A percentile compares a stretch with the other conserved stretches of the same genome.
phyloP scores from a whole-genome alignment of 2,888 invertebrate genomes.

The Drosophila paranaensis region DNA sequence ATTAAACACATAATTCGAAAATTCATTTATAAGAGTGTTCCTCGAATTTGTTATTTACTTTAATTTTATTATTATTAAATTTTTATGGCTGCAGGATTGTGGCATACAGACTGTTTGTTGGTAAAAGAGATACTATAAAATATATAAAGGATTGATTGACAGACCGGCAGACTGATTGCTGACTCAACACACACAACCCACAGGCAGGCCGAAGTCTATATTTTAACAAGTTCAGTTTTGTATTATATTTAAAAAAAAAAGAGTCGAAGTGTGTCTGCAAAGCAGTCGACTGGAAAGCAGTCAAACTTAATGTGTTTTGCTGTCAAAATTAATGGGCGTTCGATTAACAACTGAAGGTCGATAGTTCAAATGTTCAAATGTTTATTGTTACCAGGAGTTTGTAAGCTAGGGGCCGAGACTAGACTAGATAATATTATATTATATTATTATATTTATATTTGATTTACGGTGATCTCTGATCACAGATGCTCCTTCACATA shows the following conservation, averaged over 20 bases:
- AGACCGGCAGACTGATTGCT: background rate
- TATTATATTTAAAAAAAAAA: too few relatives aligned
- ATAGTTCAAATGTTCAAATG: background rate
- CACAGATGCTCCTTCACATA: too few relatives aligned
- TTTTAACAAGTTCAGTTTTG: too few relatives aligned
- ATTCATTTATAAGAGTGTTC: background rate
- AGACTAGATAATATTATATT: too few relatives aligned
- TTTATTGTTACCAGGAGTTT: background rate
- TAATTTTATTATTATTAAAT: background rate
- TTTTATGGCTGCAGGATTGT: background rate
- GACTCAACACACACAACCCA: too few relatives aligned
- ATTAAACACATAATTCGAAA: background rate
- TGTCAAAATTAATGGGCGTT: background rate
- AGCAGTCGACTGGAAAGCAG: background rate
- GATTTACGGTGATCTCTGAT: too few relatives aligned
- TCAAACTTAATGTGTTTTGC: background rate
- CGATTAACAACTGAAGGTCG: background rate
- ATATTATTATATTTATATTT: too few relatives aligned
- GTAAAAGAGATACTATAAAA: too few relatives aligned
- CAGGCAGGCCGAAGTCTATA: too few relatives aligned
- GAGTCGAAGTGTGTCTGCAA: too few relatives aligned
- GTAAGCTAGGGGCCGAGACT: too few relatives aligned
- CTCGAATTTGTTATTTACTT: background rate
- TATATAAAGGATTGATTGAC: background rate
- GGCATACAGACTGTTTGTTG: too few relatives aligned